Evolutionary conservation across 2,797 vertebrate species (phyloP).

Genomic region (Meriones psammophilus): DNA sequence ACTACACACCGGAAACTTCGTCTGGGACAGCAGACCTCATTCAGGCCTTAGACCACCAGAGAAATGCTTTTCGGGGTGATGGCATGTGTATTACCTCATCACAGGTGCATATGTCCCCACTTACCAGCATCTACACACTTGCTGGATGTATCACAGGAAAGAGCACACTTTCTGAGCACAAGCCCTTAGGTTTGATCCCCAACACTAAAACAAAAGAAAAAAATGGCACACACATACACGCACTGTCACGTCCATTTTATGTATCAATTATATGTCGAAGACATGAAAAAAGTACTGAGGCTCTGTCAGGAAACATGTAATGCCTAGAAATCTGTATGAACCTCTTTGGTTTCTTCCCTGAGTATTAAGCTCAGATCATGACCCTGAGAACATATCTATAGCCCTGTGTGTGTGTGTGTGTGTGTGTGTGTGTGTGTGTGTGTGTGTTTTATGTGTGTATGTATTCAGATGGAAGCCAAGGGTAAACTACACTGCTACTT

Average conservation of each 20-base stretch:
- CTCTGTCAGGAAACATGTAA: neutral
- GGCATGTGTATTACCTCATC: neutral
- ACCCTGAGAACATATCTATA: neutral
- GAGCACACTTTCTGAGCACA: neutral
- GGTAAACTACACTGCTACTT: neutral
- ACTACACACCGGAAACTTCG: neutral
- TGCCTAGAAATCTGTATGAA: neutral
- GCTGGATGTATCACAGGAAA: neutral
- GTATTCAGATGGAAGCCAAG: neutral
- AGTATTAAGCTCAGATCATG: neutral
- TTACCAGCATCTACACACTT: neutral
- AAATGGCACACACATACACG: neutral
- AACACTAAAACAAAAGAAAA: neutral
- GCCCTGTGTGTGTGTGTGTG: neutral
- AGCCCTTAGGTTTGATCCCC: neutral
- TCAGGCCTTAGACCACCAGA: neutral
- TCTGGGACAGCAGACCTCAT: neutral
- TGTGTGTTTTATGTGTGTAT: too few species aligned
- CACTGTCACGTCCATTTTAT: neutral
- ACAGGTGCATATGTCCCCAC: neutral
- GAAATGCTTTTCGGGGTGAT: neutral
- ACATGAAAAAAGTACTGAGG: neutral
- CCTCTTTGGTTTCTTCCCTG: neutral
- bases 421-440: neutral
- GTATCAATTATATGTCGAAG: neutral